Base-by-base conservation (phyloP, 1,140 invertebrate species). In the Eufriesea mexicana region DNA sequence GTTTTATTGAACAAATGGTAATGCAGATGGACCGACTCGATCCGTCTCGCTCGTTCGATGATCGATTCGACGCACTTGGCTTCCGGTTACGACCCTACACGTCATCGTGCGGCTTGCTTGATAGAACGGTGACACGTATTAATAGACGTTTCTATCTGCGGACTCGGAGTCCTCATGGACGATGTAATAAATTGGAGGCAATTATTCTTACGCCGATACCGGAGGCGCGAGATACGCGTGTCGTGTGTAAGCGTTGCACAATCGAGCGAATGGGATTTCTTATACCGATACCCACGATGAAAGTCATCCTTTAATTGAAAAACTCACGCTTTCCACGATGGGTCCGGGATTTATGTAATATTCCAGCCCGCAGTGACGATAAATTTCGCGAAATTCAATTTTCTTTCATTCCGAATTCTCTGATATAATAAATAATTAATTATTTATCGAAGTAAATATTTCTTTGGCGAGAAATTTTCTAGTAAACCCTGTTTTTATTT, bases 101-200 rank as follows among this genome's bases (percentile, higher is more conserved):
- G 78, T 80, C 70, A 66, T 55, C 70, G 70, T 47, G 55, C 20
- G n/a, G 59, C n/a, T 12, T 9, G 78, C 20, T 79, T 62, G 78
- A 74, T 55, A 55, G 70, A 64, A 74, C 59, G 47, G 59, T 74
- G 79, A 80, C 79, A 64, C 59, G 59, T 80, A 80, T 80, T 80
- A 80, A 80, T 80, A 59, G 70, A 80, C 70, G 70, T 61, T 20
- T 73, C 57, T 74, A 80, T 66, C 77, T 49, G 16, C 28, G 51
- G 54, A 25, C 51, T 8, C 77, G 14, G 8, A 55, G 59, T 47
- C 51, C 70, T 74, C 70, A 42, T 45, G 59, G 59, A 10, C 59
- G 59, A 2, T 55, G 35, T 64, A 74, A 80, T 64, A 74, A 47
- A 80, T 80, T 55, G 59, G 18, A 54, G 54, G 70, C 79, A 66